Percentiles rank a stretch among this genome's conserved stretches.
Conservation (phyloP, 2,797 vertebrate genomes). For the Etheostoma perlongum region DNA sequence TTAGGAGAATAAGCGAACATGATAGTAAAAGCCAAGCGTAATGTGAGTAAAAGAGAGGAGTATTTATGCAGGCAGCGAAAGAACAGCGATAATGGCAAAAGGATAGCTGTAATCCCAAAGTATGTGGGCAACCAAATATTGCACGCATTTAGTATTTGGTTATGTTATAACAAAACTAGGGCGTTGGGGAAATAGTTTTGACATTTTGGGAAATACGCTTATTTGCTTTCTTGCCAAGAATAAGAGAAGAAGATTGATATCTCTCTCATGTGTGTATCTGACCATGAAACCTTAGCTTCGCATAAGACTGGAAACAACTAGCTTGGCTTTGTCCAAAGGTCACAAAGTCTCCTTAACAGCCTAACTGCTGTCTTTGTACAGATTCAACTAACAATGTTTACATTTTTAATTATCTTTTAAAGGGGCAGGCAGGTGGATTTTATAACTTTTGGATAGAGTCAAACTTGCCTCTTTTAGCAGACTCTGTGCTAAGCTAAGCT, state of each 20-base stretch:
- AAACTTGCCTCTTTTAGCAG: not conserved
- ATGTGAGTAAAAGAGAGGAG: slow-evolving; percentile 7
- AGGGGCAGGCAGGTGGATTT: not conserved
- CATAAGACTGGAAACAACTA: not conserved
- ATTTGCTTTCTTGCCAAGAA: no score
- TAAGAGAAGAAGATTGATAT: no score
- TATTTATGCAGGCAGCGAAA: slow-evolving; percentile 3
- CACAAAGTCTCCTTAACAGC: not conserved
- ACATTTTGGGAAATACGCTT: no score
- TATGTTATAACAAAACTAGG: no score
- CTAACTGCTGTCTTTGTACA: not conserved
- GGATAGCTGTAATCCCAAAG: not conserved
- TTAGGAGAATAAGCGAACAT: slow-evolving; percentile 27
- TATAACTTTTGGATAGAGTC: not conserved
- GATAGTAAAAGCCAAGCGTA: not conserved
- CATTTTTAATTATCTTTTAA: not conserved
- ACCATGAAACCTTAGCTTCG: no score
- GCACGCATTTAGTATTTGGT: not conserved
- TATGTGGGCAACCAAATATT: not conserved
- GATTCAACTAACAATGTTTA: not conserved
- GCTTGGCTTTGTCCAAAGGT: not conserved
- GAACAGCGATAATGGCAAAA: not conserved
- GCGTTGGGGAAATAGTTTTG: no score
- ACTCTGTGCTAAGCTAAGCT: not conserved
- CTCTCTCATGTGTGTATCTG: no score